Conservation (phyloP, 1,140 invertebrate species). For the Pseudomyrmex pallidus region DNA sequence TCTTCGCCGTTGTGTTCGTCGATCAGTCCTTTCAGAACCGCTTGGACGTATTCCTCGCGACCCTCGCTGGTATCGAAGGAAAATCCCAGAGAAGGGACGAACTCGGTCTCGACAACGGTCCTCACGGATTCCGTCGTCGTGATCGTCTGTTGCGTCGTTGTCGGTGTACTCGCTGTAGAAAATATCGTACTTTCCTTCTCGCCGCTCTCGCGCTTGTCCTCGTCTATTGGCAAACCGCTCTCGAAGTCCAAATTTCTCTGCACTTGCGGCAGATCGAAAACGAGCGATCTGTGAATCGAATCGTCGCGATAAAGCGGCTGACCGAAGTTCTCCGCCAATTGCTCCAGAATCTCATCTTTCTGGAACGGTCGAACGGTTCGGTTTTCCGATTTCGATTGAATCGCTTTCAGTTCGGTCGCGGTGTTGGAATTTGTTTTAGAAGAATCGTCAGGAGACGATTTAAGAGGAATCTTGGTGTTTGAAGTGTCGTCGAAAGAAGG, state of each 20-base stretch:
- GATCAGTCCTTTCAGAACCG: conserved; percentile 78
- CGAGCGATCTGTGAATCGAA: neutral
- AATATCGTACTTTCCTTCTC: neutral
- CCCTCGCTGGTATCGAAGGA: conserved; percentile 78
- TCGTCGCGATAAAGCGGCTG: conserved; percentile 52
- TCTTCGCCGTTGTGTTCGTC: conserved; percentile 35
- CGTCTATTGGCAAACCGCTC: conserved; percentile 21
- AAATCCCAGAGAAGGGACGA: conserved; percentile 81
- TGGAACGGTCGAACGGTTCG: neutral
- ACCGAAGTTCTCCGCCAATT: conserved; percentile 65
- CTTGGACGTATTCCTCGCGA: conserved; percentile 78
- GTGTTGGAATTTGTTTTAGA: neutral
- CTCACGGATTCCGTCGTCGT: conserved; percentile 43
- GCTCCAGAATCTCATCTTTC: conserved; percentile 63
- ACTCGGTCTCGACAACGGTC: conserved; percentile 78
- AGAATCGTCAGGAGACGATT: neutral
- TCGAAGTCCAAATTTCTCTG: conserved; percentile 58
- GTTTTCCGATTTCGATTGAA: neutral
- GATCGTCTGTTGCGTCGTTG: neutral
- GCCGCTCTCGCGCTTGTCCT: neutral
- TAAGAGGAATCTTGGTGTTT: neutral
- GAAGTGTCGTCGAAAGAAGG: neutral
- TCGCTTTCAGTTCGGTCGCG: neutral
- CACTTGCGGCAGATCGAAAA: conserved; percentile 57
- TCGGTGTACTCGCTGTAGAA: neutral